A percentile compares a stretch with the other conserved stretches of the same genome.
phyloP scores from a whole-genome alignment of 2,888 invertebrate genomes.

The Oeneis ivallda region DNA sequence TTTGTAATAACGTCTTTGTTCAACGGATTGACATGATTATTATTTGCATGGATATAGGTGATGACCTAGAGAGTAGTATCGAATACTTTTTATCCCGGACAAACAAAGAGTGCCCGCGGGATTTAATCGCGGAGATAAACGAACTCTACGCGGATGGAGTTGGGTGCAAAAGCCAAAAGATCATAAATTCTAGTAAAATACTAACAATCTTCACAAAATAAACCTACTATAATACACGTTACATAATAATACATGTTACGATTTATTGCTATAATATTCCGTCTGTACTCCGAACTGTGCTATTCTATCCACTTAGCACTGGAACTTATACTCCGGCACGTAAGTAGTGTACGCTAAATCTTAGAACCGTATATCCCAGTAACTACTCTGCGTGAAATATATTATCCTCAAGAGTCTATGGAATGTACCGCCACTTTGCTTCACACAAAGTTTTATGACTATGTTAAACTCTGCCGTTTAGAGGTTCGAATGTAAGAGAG shows the following conservation, averaged over 20 bases:
- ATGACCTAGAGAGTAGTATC: not conserved
- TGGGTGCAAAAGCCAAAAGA: too few relatives aligned
- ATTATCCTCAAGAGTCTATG: constrained; percentile 21
- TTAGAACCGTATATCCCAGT: constrained; percentile 21
- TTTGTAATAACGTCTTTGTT: too few relatives aligned
- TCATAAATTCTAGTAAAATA: too few relatives aligned
- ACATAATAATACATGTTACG: not conserved
- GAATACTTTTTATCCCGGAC: not conserved
- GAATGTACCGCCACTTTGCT: constrained; percentile 31
- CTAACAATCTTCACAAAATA: not conserved
- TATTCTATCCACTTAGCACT: constrained; percentile 24
- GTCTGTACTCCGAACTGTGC: constrained; percentile 14
- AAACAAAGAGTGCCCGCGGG: not conserved
- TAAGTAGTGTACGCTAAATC: constrained; percentile 25
- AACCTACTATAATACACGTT: not conserved
- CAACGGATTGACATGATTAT: not conserved
- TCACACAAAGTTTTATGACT: constrained; percentile 32
- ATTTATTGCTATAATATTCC: constrained; percentile 17
- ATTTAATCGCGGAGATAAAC: not conserved
- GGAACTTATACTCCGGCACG: constrained; percentile 23
- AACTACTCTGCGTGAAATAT: constrained; percentile 27
- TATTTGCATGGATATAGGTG: not conserved
- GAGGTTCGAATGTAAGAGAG: constrained; percentile 21
- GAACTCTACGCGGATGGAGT: not conserved
- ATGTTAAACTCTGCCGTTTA: constrained; percentile 25